phyloP scores from a whole-genome alignment of 2,888 invertebrate species.

The Formica aserva region DNA sequence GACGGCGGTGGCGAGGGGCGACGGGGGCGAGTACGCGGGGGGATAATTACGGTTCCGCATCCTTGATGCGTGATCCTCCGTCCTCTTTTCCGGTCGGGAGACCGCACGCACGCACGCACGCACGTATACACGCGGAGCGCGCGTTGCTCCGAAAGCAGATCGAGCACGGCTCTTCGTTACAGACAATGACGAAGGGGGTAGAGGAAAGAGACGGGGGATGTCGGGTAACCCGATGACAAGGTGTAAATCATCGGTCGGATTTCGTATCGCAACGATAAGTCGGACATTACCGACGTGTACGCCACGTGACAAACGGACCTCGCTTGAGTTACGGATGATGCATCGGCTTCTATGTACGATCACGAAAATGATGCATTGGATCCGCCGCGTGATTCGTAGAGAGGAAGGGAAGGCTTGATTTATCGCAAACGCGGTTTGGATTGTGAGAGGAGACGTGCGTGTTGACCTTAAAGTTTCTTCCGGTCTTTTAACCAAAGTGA shows the following conservation, averaged over 20 bases:
- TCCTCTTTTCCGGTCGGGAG: slow-evolving; percentile 59
- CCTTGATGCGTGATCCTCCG: slow-evolving; percentile 69
- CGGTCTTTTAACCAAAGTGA: neutral
- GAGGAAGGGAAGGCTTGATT: slow-evolving; percentile 28
- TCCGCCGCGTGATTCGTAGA: slow-evolving; percentile 36
- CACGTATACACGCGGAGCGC: neutral
- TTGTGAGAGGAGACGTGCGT: neutral
- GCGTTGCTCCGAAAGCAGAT: slow-evolving; percentile 14
- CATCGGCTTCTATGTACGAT: slow-evolving; percentile 41
- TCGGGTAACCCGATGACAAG: slow-evolving; percentile 67
- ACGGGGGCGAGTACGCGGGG: slow-evolving; percentile 26
- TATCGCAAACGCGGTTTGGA: slow-evolving; percentile 9
- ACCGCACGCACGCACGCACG: slow-evolving; percentile 8
- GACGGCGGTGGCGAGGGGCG: slow-evolving; percentile 34
- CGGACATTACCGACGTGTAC: slow-evolving; percentile 56
- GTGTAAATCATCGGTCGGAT: slow-evolving; percentile 72
- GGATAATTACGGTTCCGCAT: slow-evolving; percentile 76
- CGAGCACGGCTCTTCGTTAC: slow-evolving; percentile 50
- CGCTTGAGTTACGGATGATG: slow-evolving; percentile 57
- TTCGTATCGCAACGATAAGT: slow-evolving; percentile 67
- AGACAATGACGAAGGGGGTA: slow-evolving; percentile 55
- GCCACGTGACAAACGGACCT: slow-evolving; percentile 62
- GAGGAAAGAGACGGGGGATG: slow-evolving; percentile 36
- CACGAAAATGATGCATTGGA: slow-evolving; percentile 45
- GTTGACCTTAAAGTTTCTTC: neutral